Conservation (phyloP, 1,140 invertebrate species). For the Phymorhynchus buccinoides region DNA sequence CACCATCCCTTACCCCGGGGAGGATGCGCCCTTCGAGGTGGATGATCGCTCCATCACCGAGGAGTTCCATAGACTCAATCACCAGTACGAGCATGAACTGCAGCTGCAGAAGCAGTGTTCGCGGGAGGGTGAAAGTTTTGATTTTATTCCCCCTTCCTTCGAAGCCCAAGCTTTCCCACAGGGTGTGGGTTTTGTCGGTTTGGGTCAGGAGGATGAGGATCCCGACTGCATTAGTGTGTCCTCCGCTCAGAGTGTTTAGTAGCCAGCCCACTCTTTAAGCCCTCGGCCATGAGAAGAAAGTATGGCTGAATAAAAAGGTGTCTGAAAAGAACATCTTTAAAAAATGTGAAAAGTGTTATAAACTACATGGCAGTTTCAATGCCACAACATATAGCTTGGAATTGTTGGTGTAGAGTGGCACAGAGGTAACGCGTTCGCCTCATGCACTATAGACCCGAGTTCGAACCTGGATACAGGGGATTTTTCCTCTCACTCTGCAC, state of each 20-base stretch:
- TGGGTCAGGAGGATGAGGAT: neutral
- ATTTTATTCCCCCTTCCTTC: neutral
- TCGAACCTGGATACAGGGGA: too few species aligned
- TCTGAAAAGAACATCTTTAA: neutral
- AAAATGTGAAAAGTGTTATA: neutral
- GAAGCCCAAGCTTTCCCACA: neutral
- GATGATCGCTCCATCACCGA: neutral
- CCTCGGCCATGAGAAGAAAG: too few species aligned
- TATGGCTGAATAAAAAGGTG: too few species aligned
- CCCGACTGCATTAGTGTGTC: constrained; percentile 3
- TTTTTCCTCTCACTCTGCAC: too few species aligned
- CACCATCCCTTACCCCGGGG: neutral
- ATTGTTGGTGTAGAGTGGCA: too few species aligned
- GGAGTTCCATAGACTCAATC: neutral
- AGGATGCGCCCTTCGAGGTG: neutral
- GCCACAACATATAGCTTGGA: too few species aligned
- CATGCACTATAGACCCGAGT: too few species aligned
- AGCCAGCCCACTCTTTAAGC: too few species aligned
- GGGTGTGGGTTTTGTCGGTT: too few species aligned
- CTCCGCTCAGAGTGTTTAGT: neutral
- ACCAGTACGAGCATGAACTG: constrained; percentile 18
- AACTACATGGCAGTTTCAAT: neutral
- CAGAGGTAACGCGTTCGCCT: too few species aligned
- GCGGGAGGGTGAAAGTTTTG: neutral
- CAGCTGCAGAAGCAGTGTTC: neutral